These are phyloP conservation scores for Cyclura pinguis DNA, from an alignment of 2,797 vertebrate species.

Conservation along the genomic window DNA sequence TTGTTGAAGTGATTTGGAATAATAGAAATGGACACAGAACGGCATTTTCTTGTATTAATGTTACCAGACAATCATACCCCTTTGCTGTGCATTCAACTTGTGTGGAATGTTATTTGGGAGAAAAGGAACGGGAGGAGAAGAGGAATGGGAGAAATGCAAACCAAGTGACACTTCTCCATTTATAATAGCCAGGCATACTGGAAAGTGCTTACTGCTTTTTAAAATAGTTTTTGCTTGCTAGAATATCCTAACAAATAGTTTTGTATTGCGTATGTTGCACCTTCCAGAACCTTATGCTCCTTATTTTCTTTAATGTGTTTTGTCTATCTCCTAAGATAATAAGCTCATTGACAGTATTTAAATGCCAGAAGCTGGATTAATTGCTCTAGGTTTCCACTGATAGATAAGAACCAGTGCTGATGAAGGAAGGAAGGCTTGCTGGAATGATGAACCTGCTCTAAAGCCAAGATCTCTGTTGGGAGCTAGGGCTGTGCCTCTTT, in stretches of 20 bases:
- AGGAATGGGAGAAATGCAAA: constrained; percentile 77
- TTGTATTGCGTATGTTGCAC: constrained; percentile 43
- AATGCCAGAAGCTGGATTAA: constrained; percentile 2
- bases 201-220: constrained; percentile 66
- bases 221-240: constrained; percentile 68
- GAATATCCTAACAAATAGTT: constrained; percentile 51
- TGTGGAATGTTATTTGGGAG: constrained; percentile 76
- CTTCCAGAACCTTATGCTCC: constrained; percentile 50
- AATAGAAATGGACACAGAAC: constrained; percentile 56
- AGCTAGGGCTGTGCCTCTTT: rapidly evolving
- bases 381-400: neutral
- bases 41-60: constrained; percentile 52
- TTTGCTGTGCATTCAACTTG: constrained; percentile 64
- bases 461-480: neutral
- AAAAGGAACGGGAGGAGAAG: constrained; percentile 76
- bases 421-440: neutral
- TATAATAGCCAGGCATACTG: constrained; percentile 66
- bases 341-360: neutral
- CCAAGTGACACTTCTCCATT: constrained; percentile 75
- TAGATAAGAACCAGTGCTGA: rapidly evolving
- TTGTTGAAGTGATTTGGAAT: constrained; percentile 45
- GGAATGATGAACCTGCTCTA: neutral
- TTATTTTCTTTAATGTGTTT: constrained; percentile 33
- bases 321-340: neutral
- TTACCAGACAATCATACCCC: constrained; percentile 54